Base-by-base conservation (phyloP, 2,113 vertebrate genomes). In the Chaenocephalus aceratus region DNA sequence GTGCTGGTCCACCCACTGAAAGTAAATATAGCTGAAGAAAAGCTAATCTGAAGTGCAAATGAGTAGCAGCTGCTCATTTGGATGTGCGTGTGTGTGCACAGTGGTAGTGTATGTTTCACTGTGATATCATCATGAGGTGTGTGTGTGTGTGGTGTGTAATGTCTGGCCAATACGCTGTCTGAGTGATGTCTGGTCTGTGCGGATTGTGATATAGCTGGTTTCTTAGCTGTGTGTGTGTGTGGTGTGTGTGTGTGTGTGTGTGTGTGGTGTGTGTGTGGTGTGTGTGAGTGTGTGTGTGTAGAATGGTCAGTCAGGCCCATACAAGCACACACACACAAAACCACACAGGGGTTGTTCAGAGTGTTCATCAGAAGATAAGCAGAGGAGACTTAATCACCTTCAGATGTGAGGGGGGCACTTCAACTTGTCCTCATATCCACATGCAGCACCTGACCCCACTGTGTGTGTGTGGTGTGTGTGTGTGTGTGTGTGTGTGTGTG, bases 351-450 rank as follows among this genome's bases (percentile, higher is more conserved):
- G 54, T 83, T 76, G 69, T 82, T 79, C 89, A 83, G 91, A 81
- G 84, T 94, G 92, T 92, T 93, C 88, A 94, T 93, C 86, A 92
- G 92, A 93, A 92, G 94, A 95, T 95, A 94, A 94, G 93, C 91
- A 90, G 83, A 86, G 46, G 80, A 89, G 91, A 91, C 86, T 93
- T 93, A 92, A 94, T 94, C 91, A 93, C 91, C 85, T 89, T 91
- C 79, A 90, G 87, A 91, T 94, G 88, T 88, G 87, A 93, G 89
- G 88, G 89, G 90, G 87, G 82, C 90, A 94, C 92, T 94, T 94
- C 87, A 94, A 85, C 78, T 83, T 80, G 80, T 84, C 84, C 84
- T 89, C 82, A 85, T 90, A 93, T 92, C 85, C 82, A 80, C 80
- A 73, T 72, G 82, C 87, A 86, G 79, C 82, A 86, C 87, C 88